Evolutionary conservation across 2,113 vertebrate species (phyloP), one percentile per base, ranked within the genome.

Genomic region (Tautogolabrus adspersus): DNA sequence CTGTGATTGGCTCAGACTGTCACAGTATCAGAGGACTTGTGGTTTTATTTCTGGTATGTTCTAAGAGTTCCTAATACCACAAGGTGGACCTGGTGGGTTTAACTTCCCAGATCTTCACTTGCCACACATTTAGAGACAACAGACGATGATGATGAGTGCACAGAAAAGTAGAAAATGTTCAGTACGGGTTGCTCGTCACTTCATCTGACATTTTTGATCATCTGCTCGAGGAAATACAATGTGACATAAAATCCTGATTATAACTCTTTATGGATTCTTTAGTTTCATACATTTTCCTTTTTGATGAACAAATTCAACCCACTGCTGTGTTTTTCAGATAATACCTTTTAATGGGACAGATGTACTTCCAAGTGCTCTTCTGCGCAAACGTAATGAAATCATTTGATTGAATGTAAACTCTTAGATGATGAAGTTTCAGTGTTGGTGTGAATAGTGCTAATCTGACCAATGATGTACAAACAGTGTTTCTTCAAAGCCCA

Each of bases 311-410:
- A 77, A 66, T 75, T 54, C 30, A 49, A 62, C 61, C 77, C 22
- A 68, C 37, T 19, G 54, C 11, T 81, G 60, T 42, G 15, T 71
- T 72, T 81, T 58, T 66, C 54, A 81, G 64, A 63, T 75, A 62
- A 83, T 12, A 21, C 40, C 72, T 66, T 85, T 75, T 81, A 75
- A 87, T 71, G 78, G 74, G 54, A 83, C 55, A 81, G 21, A 59
- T 64, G 7, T 18, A 54, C 42, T 40, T 81, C 71, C 71, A 85
- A 81, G 57, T 91, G 86, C 90, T 92, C 81, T 91, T 90, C 89
- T 93, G 91, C 91, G 92, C 86, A 63, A 15, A 52, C 30, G 26
- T 47, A 9, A 71, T 73, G 64, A 51, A 5, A 47, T 30, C 44
- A 8, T 66, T 72, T 58, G 11, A 74, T 34, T 63, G 16, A 46